Evolutionary conservation across 2,797 vertebrate genomes (phyloP), one percentile per base, ranked within the genome.

Genomic region (Halcyon smyrnensis): DNA sequence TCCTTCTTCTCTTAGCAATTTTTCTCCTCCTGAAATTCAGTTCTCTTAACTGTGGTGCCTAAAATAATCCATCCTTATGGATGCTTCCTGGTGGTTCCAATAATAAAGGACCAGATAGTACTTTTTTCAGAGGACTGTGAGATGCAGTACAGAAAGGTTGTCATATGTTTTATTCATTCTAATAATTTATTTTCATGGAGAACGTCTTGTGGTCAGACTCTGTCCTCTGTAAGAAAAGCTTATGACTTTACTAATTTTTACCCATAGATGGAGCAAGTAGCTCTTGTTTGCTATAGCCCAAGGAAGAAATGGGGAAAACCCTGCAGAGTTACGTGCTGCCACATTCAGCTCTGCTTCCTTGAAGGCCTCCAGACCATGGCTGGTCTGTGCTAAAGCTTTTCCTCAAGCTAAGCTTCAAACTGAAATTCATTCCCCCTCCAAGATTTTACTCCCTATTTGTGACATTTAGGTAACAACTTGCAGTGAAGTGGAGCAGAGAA

Each of bases 201-300:
- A 85, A 32, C 19, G 48, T 23, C n/a, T n/a, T 24, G 3, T 71
- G 74, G 23, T 77, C 64, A 39, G 70, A 50, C 4, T 16, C 21
- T 34, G 30, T 15, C 24, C 9, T 57, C 32, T 37, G 2, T 37
- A 53, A 67, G 25, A 54, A 70, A 69, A 89, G 9, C n/a, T 43
- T 43, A 4, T 62, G 74, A 10, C 89, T 83, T 9, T 97, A 69
- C 93, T 76, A 5, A 16, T 59, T 95, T 92, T 59, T 89, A 64
- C 97, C 97, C 79, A 68, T 96, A 97, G 97, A 70, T 97, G 97
- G 97, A 94, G 96, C 96, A 95, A 90, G 90, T 36, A 74, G 82
- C 85, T 95, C 73, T 96, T n/a, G 8, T 80, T 97, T 92, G 56
- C 79, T 41, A 8, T 50, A 50, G 51, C 30, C 48, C 32, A 2